These are phyloP conservation scores for Thripadectes ignobilis DNA, from an alignment of 2,797 vertebrate species.

Conservation along the genomic window DNA sequence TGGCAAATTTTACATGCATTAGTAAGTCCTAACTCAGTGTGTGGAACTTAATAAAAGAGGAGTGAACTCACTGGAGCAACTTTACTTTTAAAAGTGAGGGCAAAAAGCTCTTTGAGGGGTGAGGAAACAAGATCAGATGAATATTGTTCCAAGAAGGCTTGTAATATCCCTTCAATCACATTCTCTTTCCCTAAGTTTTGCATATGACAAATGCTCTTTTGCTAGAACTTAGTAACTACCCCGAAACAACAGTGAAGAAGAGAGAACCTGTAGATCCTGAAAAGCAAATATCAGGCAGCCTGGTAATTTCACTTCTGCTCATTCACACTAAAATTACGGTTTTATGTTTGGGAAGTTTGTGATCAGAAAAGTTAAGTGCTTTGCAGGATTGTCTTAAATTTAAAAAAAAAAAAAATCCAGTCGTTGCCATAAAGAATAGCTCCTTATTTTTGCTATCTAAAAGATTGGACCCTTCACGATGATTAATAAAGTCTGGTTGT, in stretches of 20 bases:
- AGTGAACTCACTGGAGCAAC: background rate
- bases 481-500: slow-evolving; percentile 90
- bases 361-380: slow-evolving; percentile 26
- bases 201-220: background rate
- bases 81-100: background rate
- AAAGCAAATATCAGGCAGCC: background rate
- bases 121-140: background rate
- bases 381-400: slow-evolving; percentile 29
- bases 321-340: background rate
- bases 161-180: background rate
- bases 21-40: background rate
- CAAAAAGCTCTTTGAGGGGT: background rate
- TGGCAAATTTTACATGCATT: background rate
- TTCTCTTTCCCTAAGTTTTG: background rate
- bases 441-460: slow-evolving; percentile 73
- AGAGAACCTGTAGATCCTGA: background rate
- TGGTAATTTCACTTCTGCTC: background rate
- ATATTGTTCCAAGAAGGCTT: background rate
- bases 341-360: slow-evolving; percentile 27
- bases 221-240: background rate
- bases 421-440: slow-evolving; percentile 61
- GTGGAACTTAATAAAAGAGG: background rate
- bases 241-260: background rate
- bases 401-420: background rate
- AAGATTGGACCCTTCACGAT: slow-evolving; percentile 80